Evolutionary conservation across 2,113 vertebrate species (phyloP).

Genomic region (Laterallus jamaicensis): DNA sequence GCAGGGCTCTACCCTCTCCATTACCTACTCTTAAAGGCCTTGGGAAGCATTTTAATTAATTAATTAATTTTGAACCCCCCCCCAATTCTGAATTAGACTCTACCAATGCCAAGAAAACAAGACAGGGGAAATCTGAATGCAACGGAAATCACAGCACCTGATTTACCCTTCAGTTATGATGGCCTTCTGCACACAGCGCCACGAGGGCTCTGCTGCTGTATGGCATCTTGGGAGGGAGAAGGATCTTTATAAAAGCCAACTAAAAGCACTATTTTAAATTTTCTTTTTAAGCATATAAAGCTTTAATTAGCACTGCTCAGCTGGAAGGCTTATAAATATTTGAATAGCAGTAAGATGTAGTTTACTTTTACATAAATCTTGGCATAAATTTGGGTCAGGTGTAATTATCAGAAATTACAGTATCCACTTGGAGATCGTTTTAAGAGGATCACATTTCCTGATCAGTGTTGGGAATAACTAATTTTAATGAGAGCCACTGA

Average conservation of each 20-base stretch:
- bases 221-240: conserved; percentile 14
- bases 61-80: not conserved
- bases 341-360: conserved; percentile 14
- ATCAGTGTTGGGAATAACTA: not conserved
- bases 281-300: conserved; percentile 22
- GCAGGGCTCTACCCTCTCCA: not conserved
- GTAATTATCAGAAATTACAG: conserved; percentile 19
- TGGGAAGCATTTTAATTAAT: not conserved
- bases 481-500: not conserved
- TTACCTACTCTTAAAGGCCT: not conserved
- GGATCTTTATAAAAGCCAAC: conserved; percentile 61
- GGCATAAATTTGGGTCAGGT: not conserved
- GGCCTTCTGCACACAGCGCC: conserved; percentile 38
- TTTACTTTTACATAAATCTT: conserved; percentile 11
- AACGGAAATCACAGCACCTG: conserved; percentile 50
- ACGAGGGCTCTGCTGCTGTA: conserved; percentile 40
- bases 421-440: not conserved
- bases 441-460: not conserved
- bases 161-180: conserved; percentile 49
- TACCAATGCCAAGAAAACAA: conserved; percentile 31
- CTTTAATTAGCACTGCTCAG: conserved; percentile 21
- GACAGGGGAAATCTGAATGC: conserved; percentile 49
- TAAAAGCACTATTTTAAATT: conserved; percentile 40
- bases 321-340: conserved; percentile 32
- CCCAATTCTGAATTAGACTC: conserved; percentile 32